Base-by-base conservation (phyloP, 2,113 vertebrate species). In the Haemorhous mexicanus region DNA sequence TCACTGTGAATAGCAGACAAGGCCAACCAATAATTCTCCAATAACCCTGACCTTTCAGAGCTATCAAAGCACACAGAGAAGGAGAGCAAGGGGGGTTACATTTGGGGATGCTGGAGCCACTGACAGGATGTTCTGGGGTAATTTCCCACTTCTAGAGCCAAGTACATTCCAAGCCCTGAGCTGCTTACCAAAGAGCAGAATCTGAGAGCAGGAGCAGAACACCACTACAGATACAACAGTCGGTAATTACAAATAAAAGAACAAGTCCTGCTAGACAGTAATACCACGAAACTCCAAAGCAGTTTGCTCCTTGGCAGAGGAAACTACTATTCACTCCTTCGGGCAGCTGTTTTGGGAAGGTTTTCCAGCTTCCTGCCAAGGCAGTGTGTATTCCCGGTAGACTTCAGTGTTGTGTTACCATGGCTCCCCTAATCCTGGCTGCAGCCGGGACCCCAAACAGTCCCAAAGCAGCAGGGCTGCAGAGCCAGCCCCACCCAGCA, bases 321-420 rank as follows among this genome's bases (percentile, higher is more conserved):
- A 80, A 85, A 68, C 55, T 81, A 17, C 76, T 95, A 77, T 39
- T 95, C 81, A 61, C 59, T 92, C 81, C 86, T 84, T 35, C 17
- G 27, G 75, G 68, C 85, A 75, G 83, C 85, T 56, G 79, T 87
- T 94, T 70, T 2, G 16, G 58, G 62, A 81, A 92, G 74, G 46
- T 84, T 93, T 90, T 64, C 35, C 91, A 95, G 84, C 41, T 90
- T 92, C 78, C 77, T 95, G 95, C 82, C 95, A 94, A 82, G 73
- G 52, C 89, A 52, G 68, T 7, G 81, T 37, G 56, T 78, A 64
- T 30, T 47, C 62, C 84, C 37, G 7, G 4, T 17, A 33, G 50
- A 39, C 49, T 62, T 68, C 66, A 47, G 7, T 93, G 89, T 93
- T 85, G 85, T 90, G 88, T 97, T 97, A 47, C 94, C 93, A 95